Conservation (phyloP, 2,888 invertebrate species). For the Heliconius erato region DNA sequence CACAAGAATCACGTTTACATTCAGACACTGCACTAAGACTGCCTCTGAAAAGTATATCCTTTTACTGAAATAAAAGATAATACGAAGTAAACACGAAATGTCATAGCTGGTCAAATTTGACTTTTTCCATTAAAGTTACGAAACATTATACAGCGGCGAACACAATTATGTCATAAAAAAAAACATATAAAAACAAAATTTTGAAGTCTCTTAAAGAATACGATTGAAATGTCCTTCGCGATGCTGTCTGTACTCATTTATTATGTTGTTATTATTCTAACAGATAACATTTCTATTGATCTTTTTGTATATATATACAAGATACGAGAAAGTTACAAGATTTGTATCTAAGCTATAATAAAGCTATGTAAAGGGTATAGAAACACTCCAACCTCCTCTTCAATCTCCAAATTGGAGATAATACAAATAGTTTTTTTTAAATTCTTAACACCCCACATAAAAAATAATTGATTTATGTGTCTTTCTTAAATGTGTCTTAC, state of each 20-base stretch:
- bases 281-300: background rate
- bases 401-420: too few species aligned
- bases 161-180: conserved; percentile 21
- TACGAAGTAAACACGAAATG: background rate
- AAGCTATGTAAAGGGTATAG: too few species aligned
- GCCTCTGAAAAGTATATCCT: background rate
- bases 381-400: too few species aligned
- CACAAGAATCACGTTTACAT: background rate
- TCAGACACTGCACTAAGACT: background rate
- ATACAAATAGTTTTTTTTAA: too few species aligned
- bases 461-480: too few species aligned
- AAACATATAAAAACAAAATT: conserved; percentile 17
- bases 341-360: background rate
- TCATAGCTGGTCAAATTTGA: conserved; percentile 17
- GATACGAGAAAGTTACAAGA: too few species aligned
- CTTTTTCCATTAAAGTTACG: conserved; percentile 27
- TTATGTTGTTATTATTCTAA: background rate
- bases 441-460: too few species aligned
- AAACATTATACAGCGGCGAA: conserved; percentile 16
- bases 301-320: background rate
- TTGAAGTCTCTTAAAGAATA: conserved; percentile 9
- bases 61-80: background rate
- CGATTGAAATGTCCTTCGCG: conserved; percentile 10
- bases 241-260: background rate
- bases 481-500: too few species aligned